Percentiles rank a stretch among this genome's conserved stretches.
phyloP scores from a whole-genome alignment of 2,113 vertebrate genomes.

The Rhipidura dahli region DNA sequence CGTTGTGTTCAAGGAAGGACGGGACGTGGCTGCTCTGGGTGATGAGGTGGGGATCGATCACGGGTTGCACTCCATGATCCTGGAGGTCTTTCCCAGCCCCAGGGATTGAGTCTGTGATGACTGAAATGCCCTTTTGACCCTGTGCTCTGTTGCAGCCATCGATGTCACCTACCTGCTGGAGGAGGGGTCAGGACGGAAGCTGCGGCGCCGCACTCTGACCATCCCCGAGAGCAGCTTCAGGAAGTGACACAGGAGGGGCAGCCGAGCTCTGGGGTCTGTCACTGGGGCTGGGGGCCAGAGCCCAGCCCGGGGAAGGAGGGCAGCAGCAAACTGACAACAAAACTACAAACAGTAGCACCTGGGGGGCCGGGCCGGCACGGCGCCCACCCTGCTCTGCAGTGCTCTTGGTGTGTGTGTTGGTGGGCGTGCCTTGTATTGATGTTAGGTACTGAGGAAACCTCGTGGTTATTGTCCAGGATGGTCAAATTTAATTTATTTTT shows the following conservation, averaged over 20 bases:
- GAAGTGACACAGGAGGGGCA: constrained; percentile 75
- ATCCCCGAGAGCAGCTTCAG: constrained; percentile 87
- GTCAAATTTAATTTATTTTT: constrained; percentile 67
- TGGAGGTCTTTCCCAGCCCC: background rate
- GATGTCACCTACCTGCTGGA: constrained; percentile 97
- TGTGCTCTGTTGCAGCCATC: constrained; percentile 81
- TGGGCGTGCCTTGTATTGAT: constrained; percentile 65
- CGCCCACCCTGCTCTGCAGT: constrained; percentile 37
- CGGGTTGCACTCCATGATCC: rapidly evolving
- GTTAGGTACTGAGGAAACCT: constrained; percentile 76
- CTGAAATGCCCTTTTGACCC: background rate
- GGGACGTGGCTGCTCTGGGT: background rate
- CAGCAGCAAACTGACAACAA: constrained; percentile 48
- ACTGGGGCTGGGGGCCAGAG: constrained; percentile 29
- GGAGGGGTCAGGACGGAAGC: constrained; percentile 89
- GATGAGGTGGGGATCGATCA: background rate
- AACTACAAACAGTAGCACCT: constrained; percentile 63
- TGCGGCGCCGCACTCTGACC: constrained; percentile 88
- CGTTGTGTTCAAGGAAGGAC: rapidly evolving
- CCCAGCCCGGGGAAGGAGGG: constrained; percentile 30
- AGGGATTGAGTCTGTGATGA: rapidly evolving
- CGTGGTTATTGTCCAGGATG: constrained; percentile 62
- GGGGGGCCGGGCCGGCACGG: background rate
- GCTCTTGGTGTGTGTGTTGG: constrained; percentile 57
- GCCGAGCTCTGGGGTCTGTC: constrained; percentile 6